phyloP scores from a whole-genome alignment of 1,140 invertebrate species.

The Scaptomyza pallida region DNA sequence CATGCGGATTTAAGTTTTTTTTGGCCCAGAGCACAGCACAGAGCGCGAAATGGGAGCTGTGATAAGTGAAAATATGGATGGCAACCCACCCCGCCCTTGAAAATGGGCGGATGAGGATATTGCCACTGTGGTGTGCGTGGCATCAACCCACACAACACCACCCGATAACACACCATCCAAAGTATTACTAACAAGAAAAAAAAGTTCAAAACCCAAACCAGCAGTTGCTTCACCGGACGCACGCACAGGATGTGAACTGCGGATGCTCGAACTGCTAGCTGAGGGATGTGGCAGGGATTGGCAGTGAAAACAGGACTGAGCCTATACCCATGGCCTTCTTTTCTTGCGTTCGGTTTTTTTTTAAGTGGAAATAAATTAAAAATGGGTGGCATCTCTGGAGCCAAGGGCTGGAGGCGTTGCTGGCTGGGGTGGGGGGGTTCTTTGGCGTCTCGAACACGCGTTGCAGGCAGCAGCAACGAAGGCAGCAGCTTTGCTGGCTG shows the following conservation, averaged over 20 bases:
- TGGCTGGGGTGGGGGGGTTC: background rate
- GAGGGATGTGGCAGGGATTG: slow-evolving; percentile 22
- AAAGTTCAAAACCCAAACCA: slow-evolving; percentile 27
- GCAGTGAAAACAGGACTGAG: slow-evolving; percentile 19
- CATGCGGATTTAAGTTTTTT: slow-evolving; percentile 82
- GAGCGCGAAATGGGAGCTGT: slow-evolving; percentile 21
- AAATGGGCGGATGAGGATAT: slow-evolving; percentile 58
- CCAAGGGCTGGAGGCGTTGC: background rate
- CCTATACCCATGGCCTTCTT: slow-evolving; percentile 34
- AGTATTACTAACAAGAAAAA: slow-evolving; percentile 20
- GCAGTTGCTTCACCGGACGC: slow-evolving; percentile 69
- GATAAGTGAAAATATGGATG: slow-evolving; percentile 74
- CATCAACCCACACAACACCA: slow-evolving; percentile 21
- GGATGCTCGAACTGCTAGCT: slow-evolving; percentile 34
- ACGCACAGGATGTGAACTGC: slow-evolving; percentile 73
- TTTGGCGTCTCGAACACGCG: slow-evolving; percentile 65
- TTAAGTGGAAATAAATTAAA: slow-evolving; percentile 83
- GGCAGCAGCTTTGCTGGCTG: slow-evolving; percentile 38
- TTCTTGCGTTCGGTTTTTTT: slow-evolving; percentile 50
- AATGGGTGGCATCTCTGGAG: slow-evolving; percentile 69
- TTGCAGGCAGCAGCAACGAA: slow-evolving; percentile 31
- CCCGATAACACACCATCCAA: slow-evolving; percentile 55
- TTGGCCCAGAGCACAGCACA: slow-evolving; percentile 17
- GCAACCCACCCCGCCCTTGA: slow-evolving; percentile 31
- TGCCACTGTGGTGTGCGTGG: slow-evolving; percentile 24